Evolutionary conservation across 2,888 invertebrate genomes (phyloP).

Genomic region (Drosophila maculinotata): DNA sequence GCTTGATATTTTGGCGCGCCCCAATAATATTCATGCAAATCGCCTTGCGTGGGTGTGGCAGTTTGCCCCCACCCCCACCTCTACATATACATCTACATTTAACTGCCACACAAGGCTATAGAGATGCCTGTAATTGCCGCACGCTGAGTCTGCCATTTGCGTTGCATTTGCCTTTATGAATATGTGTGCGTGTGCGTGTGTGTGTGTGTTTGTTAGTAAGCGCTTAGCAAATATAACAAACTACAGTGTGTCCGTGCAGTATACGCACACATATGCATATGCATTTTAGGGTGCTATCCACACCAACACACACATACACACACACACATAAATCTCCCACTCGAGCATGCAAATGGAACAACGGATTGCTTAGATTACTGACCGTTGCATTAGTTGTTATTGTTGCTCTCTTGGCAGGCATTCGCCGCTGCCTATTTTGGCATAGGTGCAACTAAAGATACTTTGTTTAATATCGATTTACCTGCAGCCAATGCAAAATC

Average conservation of each 20-base stretch:
- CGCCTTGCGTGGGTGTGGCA: conserved; percentile 43
- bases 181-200: conserved; percentile 8
- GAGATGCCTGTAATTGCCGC: conserved; percentile 52
- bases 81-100: not conserved
- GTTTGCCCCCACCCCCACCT: not conserved
- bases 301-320: conserved; percentile 5
- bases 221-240: conserved; percentile 78
- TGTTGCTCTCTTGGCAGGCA: conserved; percentile 14
- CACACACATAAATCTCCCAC: conserved; percentile 1
- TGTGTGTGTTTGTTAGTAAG: conserved; percentile 46
- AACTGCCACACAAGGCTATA: conserved; percentile 1
- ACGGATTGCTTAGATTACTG: conserved; percentile 71
- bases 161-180: conserved; percentile 27
- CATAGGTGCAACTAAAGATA: not conserved
- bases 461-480: conserved; percentile 2
- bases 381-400: conserved; percentile 21
- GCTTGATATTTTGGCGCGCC: conserved; percentile 37
- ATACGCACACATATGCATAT: conserved; percentile 15
- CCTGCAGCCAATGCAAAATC: not conserved
- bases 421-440: conserved; percentile 10
- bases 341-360: conserved; percentile 56
- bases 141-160: conserved; percentile 42
- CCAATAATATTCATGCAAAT: conserved; percentile 63
- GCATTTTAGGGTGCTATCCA: conserved; percentile 3
- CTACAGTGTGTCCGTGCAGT: conserved; percentile 29